Conservation (phyloP, 2,888 invertebrate genomes). For the Lasioglossum zephyrum region DNA sequence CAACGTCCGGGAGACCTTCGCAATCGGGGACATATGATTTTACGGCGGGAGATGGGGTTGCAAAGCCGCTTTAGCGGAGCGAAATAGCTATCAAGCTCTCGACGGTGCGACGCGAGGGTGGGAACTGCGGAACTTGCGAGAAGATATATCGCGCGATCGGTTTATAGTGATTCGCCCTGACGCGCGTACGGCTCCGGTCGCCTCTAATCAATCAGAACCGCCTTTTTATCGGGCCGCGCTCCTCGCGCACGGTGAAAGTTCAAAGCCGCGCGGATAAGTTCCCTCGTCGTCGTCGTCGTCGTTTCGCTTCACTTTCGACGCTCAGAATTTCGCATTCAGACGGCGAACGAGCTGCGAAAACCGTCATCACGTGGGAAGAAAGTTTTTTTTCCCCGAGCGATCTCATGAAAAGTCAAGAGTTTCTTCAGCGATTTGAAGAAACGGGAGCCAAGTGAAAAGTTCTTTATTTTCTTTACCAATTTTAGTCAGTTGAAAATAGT, state of each 20-base stretch:
- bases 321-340: neutral
- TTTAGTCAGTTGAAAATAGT: too few species aligned
- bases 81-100: slow-evolving; percentile 48
- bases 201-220: neutral
- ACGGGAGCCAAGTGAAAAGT: too few species aligned
- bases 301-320: slow-evolving; percentile 28
- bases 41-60: slow-evolving; percentile 54
- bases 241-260: slow-evolving; percentile 43
- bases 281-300: neutral
- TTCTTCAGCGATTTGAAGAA: too few species aligned
- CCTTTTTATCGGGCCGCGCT: neutral
- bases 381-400: neutral
- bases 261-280: slow-evolving; percentile 19
- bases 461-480: too few species aligned
- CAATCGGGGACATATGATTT: slow-evolving; percentile 73
- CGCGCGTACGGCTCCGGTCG: neutral
- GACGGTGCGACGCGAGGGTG: slow-evolving; percentile 23
- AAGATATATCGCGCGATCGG: slow-evolving; percentile 1
- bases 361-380: neutral
- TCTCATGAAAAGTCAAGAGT: too few species aligned
- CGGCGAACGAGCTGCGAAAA: neutral
- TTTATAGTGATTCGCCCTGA: neutral
- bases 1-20: slow-evolving; percentile 81
- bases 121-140: slow-evolving; percentile 37
- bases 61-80: slow-evolving; percentile 40